Percentiles rank a stretch among this genome's conserved stretches.
Conservation (phyloP, 2,888 invertebrate species). For the Xylophagus ater region DNA sequence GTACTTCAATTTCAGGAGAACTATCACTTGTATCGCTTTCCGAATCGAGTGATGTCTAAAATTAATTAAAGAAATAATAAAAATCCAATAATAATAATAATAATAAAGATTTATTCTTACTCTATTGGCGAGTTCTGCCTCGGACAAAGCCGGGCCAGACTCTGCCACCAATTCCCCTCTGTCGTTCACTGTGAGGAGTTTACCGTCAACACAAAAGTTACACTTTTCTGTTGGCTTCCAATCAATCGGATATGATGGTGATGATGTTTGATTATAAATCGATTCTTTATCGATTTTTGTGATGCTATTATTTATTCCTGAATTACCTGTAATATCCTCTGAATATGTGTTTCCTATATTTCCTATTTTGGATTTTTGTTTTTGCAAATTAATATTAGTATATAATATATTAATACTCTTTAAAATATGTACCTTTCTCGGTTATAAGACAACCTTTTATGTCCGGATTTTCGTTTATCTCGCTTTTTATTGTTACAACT, state of each 20-base stretch:
- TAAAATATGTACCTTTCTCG: conserved; percentile 9
- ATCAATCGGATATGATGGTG: conserved; percentile 44
- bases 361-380: conserved; percentile 8
- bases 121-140: conserved; percentile 30
- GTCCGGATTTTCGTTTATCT: conserved; percentile 17
- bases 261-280: conserved; percentile 25
- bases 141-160: conserved; percentile 33
- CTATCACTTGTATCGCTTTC: conserved; percentile 55
- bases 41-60: conserved; percentile 53
- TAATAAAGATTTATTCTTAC: conserved; percentile 21
- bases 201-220: conserved; percentile 71
- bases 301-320: conserved; percentile 12
- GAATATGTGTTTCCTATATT: conserved; percentile 5
- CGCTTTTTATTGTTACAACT: conserved; percentile 17
- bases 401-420: too few relatives aligned
- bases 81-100: conserved; percentile 13
- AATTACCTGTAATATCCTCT: conserved; percentile 14
- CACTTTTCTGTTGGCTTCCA: conserved; percentile 79
- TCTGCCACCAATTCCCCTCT: conserved; percentile 40
- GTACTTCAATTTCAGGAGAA: conserved; percentile 33
- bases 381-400: neutral
- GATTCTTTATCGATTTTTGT: conserved; percentile 6
- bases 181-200: conserved; percentile 46
- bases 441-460: conserved; percentile 8
- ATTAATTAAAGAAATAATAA: neutral